These are phyloP conservation scores for Phycodurus eques DNA, from an alignment of 2,113 vertebrate genomes.

Conservation along the genomic window DNA sequence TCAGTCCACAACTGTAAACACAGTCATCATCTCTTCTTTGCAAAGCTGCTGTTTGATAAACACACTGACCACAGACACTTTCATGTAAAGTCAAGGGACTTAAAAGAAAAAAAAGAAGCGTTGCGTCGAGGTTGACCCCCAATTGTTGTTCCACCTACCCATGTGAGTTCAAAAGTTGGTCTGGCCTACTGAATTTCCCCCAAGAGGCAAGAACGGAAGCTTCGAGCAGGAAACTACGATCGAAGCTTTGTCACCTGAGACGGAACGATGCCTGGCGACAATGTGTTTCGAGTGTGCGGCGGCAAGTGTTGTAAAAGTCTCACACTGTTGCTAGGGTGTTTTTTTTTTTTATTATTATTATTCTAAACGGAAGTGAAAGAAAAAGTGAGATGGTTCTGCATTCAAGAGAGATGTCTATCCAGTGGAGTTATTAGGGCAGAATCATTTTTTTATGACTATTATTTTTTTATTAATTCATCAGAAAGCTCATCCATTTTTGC, in stretches of 20 bases:
- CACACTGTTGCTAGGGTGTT: constrained; percentile 18
- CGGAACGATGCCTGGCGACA: constrained; percentile 19
- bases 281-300: constrained; percentile 22
- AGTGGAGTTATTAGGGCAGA: no score
- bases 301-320: constrained; percentile 21
- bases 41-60: constrained; percentile 53
- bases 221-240: constrained; percentile 23
- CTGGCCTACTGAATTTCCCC: constrained; percentile 9
- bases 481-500: no score
- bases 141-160: constrained; percentile 27
- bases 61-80: constrained; percentile 26
- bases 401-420: not conserved
- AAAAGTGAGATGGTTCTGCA: not conserved
- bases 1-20: constrained; percentile 27
- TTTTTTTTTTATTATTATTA: not conserved
- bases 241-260: constrained; percentile 27
- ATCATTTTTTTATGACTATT: not conserved
- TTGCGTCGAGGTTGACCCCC: not conserved
- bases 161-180: constrained; percentile 46
- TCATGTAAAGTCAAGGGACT: not conserved
- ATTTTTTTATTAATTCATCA: no score
- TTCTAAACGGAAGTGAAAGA: constrained; percentile 42
- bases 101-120: not conserved
- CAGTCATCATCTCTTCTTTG: constrained; percentile 13
- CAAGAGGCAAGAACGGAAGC: constrained; percentile 4